These are phyloP conservation scores for Platorchestia sp. DNA, from an alignment of 1,140 invertebrate species.

Conservation along the genomic window DNA sequence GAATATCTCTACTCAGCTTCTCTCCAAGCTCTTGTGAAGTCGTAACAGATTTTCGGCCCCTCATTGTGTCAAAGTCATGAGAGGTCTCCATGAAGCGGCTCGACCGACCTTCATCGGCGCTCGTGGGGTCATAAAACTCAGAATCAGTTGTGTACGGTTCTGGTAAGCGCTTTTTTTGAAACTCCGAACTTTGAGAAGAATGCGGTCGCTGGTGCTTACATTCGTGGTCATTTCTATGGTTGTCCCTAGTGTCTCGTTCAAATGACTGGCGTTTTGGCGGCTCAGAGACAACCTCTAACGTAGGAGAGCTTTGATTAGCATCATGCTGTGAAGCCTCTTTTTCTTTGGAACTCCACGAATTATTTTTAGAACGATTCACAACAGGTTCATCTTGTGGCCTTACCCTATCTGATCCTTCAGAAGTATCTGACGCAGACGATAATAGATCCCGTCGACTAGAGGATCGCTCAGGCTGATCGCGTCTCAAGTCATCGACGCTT, in stretches of 20 bases:
- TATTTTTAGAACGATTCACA: background rate
- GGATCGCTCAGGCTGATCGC: slow-evolving; percentile 57
- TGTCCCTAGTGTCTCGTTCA: background rate
- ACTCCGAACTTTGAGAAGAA: slow-evolving; percentile 25
- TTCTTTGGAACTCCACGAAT: slow-evolving; percentile 3
- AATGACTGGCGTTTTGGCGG: background rate
- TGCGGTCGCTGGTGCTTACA: background rate
- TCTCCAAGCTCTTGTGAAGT: slow-evolving; percentile 64
- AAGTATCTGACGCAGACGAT: slow-evolving; percentile 50
- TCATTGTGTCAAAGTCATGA: slow-evolving; percentile 61
- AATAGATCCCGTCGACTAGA: slow-evolving; percentile 63
- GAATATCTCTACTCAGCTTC: slow-evolving; percentile 63
- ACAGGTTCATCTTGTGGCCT: background rate
- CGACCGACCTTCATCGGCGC: slow-evolving; percentile 62
- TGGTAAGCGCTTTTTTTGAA: background rate
- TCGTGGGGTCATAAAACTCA: slow-evolving; percentile 61
- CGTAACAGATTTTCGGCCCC: slow-evolving; percentile 15
- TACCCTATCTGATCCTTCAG: background rate
- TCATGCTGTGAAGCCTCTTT: background rate
- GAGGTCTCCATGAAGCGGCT: slow-evolving; percentile 62
- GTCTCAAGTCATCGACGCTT: slow-evolving; percentile 60
- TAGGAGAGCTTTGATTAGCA: background rate
- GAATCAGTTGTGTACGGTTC: slow-evolving; percentile 61
- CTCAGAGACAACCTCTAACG: background rate
- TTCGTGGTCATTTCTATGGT: background rate